These are phyloP conservation scores for Ceraclea dissimilis DNA, from an alignment of 2,888 invertebrate species.

Conservation along the genomic window DNA sequence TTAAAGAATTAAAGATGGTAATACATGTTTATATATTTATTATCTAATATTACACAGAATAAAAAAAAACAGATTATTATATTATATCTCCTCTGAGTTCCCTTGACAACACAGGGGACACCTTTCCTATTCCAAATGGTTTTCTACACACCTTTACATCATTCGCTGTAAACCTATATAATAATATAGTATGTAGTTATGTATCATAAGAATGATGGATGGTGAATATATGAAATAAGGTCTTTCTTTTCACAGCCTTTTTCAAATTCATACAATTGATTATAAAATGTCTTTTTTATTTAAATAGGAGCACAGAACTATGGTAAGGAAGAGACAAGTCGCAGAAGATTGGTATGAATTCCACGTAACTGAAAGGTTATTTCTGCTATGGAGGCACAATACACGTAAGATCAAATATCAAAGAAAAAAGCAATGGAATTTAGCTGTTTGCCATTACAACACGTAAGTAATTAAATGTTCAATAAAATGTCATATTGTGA, in stretches of 20 bases:
- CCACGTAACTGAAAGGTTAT: conserved; percentile 46
- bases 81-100: no score
- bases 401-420: conserved; percentile 40
- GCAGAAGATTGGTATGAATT: conserved; percentile 66
- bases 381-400: conserved; percentile 45
- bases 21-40: conserved; percentile 14
- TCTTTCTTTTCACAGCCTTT: no score
- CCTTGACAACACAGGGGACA: no score
- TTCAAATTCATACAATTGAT: no score
- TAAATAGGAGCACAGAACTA: conserved; percentile 32
- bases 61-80: no score
- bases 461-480: conserved; percentile 34
- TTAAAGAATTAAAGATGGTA: conserved; percentile 46
- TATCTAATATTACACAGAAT: background rate
- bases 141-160: no score
- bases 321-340: conserved; percentile 53
- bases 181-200: no score
- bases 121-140: no score
- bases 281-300: no score
- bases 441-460: conserved; percentile 42
- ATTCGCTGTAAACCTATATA: no score
- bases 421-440: conserved; percentile 41
- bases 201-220: no score
- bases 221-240: no score
- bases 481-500: background rate